A percentile compares a stretch with the other conserved stretches of the same genome.
phyloP scores from a whole-genome alignment of 2,797 vertebrate species.

The Bovichtus variegatus region DNA sequence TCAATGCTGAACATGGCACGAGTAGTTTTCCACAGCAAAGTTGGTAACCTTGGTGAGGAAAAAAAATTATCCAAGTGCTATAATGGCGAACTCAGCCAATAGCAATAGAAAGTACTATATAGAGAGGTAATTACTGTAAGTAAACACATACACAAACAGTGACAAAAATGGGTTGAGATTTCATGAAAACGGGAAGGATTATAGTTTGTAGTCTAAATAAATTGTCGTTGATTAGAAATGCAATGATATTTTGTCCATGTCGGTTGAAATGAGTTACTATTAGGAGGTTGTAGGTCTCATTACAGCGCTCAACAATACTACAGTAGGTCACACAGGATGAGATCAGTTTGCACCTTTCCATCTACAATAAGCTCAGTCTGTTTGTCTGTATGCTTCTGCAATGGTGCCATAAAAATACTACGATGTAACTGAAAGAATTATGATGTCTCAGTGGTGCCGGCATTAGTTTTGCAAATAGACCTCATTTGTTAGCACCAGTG shows the following conservation, averaged over 20 bases:
- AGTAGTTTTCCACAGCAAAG: background rate
- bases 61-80: background rate
- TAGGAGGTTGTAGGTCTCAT: background rate
- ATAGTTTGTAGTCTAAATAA: conserved; percentile 36
- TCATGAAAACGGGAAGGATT: background rate
- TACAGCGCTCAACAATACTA: background rate
- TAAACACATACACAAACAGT: too few relatives aligned
- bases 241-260: conserved; percentile 43
- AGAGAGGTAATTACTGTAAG: background rate
- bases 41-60: background rate
- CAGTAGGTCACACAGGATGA: background rate
- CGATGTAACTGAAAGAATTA: conserved; percentile 27
- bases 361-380: background rate
- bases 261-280: conserved; percentile 29
- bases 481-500: conserved; percentile 54
- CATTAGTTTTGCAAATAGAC: conserved; percentile 67
- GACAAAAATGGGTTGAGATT: background rate
- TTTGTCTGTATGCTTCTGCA: background rate
- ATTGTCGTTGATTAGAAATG: conserved; percentile 21
- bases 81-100: background rate
- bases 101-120: background rate
- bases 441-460: conserved; percentile 47
- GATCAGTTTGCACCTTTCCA: conserved; percentile 8
- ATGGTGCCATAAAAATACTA: conserved; percentile 25
- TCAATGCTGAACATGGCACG: background rate